Percentiles rank a stretch among this genome's conserved stretches.
These are phyloP conservation scores for Pedicia rivosa DNA, from an alignment of 2,888 invertebrate species.

Conservation along the genomic window DNA sequence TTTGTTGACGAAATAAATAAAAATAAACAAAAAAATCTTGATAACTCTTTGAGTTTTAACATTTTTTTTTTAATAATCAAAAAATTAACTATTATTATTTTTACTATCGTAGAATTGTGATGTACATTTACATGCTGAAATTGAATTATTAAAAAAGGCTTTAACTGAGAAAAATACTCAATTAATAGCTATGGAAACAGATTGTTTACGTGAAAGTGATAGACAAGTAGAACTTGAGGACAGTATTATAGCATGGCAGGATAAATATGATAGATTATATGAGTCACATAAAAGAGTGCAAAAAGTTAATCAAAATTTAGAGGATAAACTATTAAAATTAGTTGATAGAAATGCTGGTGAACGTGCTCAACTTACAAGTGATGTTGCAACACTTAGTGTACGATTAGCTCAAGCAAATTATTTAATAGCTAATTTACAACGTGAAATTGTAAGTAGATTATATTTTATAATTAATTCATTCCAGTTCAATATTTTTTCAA, in stretches of 20 bases:
- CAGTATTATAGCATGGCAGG: slow-evolving; percentile 74
- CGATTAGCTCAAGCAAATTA: slow-evolving; percentile 73
- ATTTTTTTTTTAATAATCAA: no score
- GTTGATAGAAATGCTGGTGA: slow-evolving; percentile 87
- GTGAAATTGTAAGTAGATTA: slow-evolving; percentile 62
- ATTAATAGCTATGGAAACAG: slow-evolving; percentile 72
- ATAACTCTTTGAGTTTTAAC: no score
- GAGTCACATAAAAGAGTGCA: slow-evolving; percentile 89
- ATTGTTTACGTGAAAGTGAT: slow-evolving; percentile 65
- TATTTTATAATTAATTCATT: no score
- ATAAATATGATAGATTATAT: slow-evolving; percentile 82
- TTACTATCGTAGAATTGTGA: slow-evolving; percentile 23
- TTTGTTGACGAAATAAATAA: no score
- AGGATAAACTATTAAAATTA: slow-evolving; percentile 82
- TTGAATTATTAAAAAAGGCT: slow-evolving; percentile 70
- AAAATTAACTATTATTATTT: neutral
- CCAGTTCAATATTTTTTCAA: no score
- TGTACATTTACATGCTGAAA: slow-evolving; percentile 69
- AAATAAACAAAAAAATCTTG: no score
- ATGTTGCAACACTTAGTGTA: slow-evolving; percentile 70
- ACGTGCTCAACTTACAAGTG: slow-evolving; percentile 70
- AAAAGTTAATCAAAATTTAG: slow-evolving; percentile 85
- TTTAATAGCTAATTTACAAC: slow-evolving; percentile 63
- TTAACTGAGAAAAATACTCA: slow-evolving; percentile 68
- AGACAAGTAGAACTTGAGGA: slow-evolving; percentile 65